Base-by-base conservation (phyloP, 2,888 invertebrate genomes). In the Diaphora mendica region DNA sequence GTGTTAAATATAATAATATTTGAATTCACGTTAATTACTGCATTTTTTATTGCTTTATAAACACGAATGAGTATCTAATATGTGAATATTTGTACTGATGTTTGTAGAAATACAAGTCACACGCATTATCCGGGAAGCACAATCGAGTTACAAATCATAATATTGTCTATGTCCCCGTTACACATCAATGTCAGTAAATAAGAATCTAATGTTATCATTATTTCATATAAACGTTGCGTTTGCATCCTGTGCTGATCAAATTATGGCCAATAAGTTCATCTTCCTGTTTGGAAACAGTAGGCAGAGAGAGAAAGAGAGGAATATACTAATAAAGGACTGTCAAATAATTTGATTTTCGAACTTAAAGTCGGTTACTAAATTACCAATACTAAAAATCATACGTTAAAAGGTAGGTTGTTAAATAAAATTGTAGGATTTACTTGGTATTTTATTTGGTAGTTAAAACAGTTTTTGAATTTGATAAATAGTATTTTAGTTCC, bases 211-310 rank as follows among this genome's bases (percentile, higher is more conserved):
- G 80, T 79, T 84, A 79, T 78, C 84, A 85, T 85, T 84, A 84
- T 79, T 85, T 79, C 77, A 84, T 82, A 82, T 82, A 80, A 82
- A 81, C 79, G 70, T 78, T 72, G 73, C 71, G 74, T 73, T 77
- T 78, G 82, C 79, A 80, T 86, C 85, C 83, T 82, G 79, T 70
- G 73, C 67, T 70, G 72, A 82, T 81, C 81, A 80, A 70, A 82
- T 78, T 79, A 79, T 84, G 79, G 78, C 77, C 79, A 81, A 81
- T 84, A 84, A 85, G 80, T 80, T 76, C 73, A 72, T 71, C 85
- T 87, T 88, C 88, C 88, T 87, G 88, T 83, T 87, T 84, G 84
- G 76, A 78, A 78, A 84, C 85, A 86, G 84, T 84, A 85, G 86
- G 76, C 76, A 75, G 66, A 69, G 8, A 35, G 86, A 77, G 77